Evolutionary conservation across 2,888 invertebrate genomes (phyloP), one percentile per base, ranked within the genome.

Genomic region (Chromoteleia sp.): DNA sequence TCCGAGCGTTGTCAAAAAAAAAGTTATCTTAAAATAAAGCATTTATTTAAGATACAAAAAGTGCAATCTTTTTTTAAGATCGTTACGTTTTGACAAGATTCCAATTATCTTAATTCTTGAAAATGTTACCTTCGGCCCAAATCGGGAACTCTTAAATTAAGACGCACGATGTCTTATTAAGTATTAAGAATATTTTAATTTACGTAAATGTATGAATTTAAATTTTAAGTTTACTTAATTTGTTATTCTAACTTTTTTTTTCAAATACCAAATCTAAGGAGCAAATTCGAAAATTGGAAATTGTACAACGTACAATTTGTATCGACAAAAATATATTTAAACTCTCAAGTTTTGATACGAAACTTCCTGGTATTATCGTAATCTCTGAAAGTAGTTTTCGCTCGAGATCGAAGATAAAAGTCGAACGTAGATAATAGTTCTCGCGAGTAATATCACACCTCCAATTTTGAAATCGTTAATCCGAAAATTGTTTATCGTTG

Each of bases 351-450:
- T 14, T n/a, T n/a, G 48, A 17, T 58, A 45, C 56, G 58, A 52
- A 71, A 75, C 68, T 76, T 76, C 76, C 63, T 48, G 19, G 61
- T 15, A 68, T 76, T 76, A 76, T 41, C 58, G 68, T 45, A 61
- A 76, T 76, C 76, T 59, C 43, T 21, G 36, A 43, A 76, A 76
- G 68, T 61, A 59, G 61, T 68, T 68, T 21, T 59, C 67, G 52
- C 45, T 61, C 14, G 15, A 67, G 76, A 76, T 68, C n/a, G 10
- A 61, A 76, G 76, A 76, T 76, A 76, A 76, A 67, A 52, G 30
- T 30, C 29, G 48, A 54, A 56, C 25, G 74, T 39, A 43, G 33
- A 63, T 74, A 74, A 65, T 48, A 14, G 50, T 41, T 15, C 25
- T 30, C 14, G 30, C 1, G 10, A 21, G 25, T 25, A 14, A 15